Percentiles rank a stretch among this genome's conserved stretches.
These are phyloP conservation scores for Sarcophaga peregrina DNA, from an alignment of 1,140 invertebrate species.

Conservation along the genomic window DNA sequence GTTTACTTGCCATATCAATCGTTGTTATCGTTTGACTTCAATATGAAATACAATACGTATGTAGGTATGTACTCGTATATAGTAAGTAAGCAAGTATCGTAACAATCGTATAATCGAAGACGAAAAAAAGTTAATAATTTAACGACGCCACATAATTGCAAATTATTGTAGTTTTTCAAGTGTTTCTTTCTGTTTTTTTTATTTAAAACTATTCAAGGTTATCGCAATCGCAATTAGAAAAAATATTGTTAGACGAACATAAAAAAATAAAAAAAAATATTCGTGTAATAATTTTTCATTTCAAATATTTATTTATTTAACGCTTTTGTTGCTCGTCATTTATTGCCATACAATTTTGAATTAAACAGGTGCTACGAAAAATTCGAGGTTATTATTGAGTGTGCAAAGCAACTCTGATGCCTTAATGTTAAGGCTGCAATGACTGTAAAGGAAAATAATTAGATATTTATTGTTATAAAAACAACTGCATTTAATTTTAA, in stretches of 20 bases:
- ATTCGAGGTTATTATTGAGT: not conserved
- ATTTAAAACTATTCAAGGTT: slow-evolving; percentile 26
- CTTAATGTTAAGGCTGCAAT: too few species aligned
- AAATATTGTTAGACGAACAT: not conserved
- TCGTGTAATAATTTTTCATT: not conserved
- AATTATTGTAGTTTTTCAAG: slow-evolving; percentile 37
- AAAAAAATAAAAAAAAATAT: too few species aligned
- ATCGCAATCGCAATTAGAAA: not conserved
- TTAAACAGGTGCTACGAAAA: not conserved
- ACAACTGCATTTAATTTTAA: too few species aligned
- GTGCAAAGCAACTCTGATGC: too few species aligned
- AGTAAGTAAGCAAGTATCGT: too few species aligned
- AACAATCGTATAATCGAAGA: not conserved
- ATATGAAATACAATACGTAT: too few species aligned
- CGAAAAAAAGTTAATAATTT: slow-evolving; percentile 1
- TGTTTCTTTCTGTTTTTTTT: not conserved
- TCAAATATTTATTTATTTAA: slow-evolving; percentile 8
- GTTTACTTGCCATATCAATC: too few species aligned
- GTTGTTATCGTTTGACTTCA: too few species aligned
- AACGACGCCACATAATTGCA: slow-evolving; percentile 40
- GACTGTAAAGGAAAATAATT: too few species aligned
- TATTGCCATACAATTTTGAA: not conserved
- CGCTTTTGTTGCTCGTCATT: not conserved
- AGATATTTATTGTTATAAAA: too few species aligned
- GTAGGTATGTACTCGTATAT: too few species aligned